These are phyloP conservation scores for Rhadinocentrus ornatus DNA, from an alignment of 2,797 vertebrate genomes.

Conservation along the genomic window DNA sequence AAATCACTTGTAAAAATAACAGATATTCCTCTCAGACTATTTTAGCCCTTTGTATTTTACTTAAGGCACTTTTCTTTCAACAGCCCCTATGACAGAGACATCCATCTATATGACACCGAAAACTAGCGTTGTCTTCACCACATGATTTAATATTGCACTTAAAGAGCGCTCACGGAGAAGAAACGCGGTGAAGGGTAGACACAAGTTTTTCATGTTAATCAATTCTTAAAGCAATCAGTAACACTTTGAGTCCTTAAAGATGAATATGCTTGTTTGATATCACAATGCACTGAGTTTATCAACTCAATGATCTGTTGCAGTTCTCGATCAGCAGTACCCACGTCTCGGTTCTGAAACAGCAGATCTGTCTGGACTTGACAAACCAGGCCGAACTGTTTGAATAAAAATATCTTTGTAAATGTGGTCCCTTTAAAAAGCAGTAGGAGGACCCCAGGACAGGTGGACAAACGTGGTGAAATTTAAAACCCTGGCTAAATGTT, in stretches of 20 bases:
- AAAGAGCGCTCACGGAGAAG: neutral
- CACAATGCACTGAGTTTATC: too few relatives aligned
- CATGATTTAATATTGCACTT: neutral
- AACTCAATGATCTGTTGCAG: neutral
- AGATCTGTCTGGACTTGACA: conserved; percentile 1
- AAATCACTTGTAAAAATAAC: neutral
- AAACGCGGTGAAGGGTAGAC: neutral
- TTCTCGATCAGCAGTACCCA: neutral
- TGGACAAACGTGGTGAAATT: conserved; percentile 19
- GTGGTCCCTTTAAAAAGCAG: conserved; percentile 34
- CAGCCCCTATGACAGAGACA: neutral
- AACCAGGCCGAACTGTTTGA: neutral
- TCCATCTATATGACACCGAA: neutral
- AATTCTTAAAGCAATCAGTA: too few relatives aligned
- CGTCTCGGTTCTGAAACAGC: conserved; percentile 7
- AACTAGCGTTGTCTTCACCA: neutral
- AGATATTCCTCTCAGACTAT: neutral
- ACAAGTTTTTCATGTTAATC: neutral
- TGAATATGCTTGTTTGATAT: neutral
- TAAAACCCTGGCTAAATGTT: conserved; percentile 13
- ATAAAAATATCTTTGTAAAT: neutral
- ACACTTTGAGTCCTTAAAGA: neutral
- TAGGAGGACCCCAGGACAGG: conserved; percentile 2
- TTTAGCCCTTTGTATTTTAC: neutral
- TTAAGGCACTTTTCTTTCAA: neutral